Percentiles rank a stretch among this genome's conserved stretches.
Conservation (phyloP, 2,888 invertebrate species). For the Clivina fossor region DNA sequence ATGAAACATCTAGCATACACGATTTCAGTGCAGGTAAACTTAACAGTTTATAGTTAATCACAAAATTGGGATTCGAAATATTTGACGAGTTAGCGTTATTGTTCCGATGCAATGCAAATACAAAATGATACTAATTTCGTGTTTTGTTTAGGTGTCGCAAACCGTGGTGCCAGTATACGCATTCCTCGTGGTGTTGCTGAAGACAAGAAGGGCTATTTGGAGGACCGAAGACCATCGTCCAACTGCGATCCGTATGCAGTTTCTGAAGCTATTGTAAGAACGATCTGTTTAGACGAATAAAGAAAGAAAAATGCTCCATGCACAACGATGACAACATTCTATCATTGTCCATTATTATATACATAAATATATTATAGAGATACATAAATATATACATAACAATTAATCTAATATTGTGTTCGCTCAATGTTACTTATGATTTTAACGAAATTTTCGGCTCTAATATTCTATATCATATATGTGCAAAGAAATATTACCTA, state of each 20-base stretch:
- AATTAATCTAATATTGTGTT: background rate
- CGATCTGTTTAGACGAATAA: constrained; percentile 80
- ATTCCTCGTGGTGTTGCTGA: constrained; percentile 91
- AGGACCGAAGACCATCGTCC: constrained; percentile 90
- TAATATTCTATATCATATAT: too few species aligned
- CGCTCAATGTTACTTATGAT: background rate
- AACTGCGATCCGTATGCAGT: constrained; percentile 93
- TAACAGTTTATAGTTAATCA: background rate
- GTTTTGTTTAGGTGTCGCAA: constrained; percentile 75
- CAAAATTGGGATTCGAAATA: background rate
- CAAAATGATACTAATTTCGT: background rate
- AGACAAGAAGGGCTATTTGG: constrained; percentile 92
- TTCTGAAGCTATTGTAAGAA: constrained; percentile 80
- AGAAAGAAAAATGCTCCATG: background rate
- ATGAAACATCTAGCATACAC: constrained; percentile 96
- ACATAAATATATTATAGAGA: background rate
- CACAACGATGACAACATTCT: background rate
- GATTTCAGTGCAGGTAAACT: constrained; percentile 84
- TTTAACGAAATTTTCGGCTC: too few species aligned
- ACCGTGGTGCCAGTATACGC: constrained; percentile 91
- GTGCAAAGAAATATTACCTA: too few species aligned
- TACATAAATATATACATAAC: background rate
- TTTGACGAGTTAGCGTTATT: constrained; percentile 5
- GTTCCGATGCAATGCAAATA: background rate
- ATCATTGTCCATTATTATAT: background rate